A percentile compares a stretch with the other conserved stretches of the same genome.
Evolutionary conservation across 2,888 invertebrate species (phyloP).

Genomic region (Phytoseiulus persimilis): DNA sequence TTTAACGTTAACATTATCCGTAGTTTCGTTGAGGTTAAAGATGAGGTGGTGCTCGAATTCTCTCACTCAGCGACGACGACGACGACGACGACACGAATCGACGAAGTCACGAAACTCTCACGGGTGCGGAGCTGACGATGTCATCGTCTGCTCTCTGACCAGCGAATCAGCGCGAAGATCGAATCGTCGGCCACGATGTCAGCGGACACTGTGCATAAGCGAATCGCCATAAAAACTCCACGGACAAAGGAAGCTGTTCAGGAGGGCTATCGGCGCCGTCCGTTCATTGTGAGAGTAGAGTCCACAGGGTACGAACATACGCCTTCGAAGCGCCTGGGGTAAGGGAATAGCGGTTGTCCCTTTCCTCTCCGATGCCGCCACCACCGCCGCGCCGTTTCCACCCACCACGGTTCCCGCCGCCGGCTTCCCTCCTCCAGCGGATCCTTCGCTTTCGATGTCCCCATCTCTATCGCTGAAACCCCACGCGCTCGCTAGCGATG

Average conservation of each 20-base stretch:
- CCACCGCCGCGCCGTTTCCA: too few species aligned
- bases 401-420: not conserved
- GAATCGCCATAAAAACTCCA: not conserved
- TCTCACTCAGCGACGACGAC: not conserved
- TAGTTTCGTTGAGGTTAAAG: not conserved
- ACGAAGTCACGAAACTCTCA: not conserved
- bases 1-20: not conserved
- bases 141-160: not conserved
- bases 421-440: not conserved
- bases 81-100: not conserved
- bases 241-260: not conserved
- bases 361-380: not conserved
- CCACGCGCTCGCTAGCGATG: not conserved
- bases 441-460: not conserved
- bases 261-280: not conserved
- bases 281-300: conserved; percentile 5
- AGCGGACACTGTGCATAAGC: not conserved
- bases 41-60: not conserved
- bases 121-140: not conserved
- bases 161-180: not conserved
- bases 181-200: not conserved
- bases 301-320: not conserved
- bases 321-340: not conserved
- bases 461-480: not conserved
- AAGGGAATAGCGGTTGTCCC: not conserved